phyloP scores from a whole-genome alignment of 2,888 invertebrate species.

The Rotaria magnacalcarata region DNA sequence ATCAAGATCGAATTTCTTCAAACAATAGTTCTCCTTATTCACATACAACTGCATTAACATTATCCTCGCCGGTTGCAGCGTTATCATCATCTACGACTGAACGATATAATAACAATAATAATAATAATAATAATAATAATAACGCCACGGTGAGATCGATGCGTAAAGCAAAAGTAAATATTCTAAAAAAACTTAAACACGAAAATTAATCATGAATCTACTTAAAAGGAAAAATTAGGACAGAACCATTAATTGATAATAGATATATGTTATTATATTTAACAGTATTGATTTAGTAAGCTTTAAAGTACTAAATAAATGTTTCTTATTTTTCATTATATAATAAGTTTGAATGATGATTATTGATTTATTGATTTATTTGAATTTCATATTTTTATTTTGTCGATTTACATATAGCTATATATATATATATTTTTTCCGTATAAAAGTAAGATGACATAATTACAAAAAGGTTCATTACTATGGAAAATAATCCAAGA shows the following conservation, averaged over 20 bases:
- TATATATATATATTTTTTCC: too few species aligned
- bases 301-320: background rate
- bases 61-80: background rate
- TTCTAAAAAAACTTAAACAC: background rate
- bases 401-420: too few species aligned
- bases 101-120: background rate
- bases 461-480: too few species aligned
- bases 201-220: background rate
- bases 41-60: background rate
- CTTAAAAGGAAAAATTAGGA: background rate
- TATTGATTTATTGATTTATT: too few species aligned
- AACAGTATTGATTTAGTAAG: background rate
- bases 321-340: background rate
- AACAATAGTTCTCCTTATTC: background rate
- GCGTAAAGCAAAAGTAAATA: conserved; percentile 14
- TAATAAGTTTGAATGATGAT: background rate
- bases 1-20: background rate
- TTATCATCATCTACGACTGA: background rate
- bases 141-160: background rate
- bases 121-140: background rate
- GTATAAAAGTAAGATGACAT: too few species aligned
- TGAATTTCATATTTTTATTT: too few species aligned
- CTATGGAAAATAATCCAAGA: too few species aligned
- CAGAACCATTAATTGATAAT: background rate
- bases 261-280: background rate